Evolutionary conservation across 2,888 invertebrate genomes (phyloP).

Genomic region (Agonopterix heracliana): DNA sequence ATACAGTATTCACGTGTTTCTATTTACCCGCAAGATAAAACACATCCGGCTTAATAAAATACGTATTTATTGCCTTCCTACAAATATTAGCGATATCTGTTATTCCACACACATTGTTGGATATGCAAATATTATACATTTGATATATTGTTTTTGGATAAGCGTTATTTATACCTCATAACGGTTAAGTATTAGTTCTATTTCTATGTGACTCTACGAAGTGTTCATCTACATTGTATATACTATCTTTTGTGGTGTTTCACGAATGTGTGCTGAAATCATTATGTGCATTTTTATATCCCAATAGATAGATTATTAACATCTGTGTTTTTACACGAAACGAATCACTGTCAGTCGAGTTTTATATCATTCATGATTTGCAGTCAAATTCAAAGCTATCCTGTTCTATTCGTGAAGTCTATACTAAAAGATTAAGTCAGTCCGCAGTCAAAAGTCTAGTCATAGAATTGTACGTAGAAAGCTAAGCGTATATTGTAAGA

Average conservation of each 20-base stretch:
- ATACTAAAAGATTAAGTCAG: too few species aligned
- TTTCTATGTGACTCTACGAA: constrained; percentile 25
- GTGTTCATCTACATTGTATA: constrained; percentile 27
- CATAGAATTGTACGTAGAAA: constrained; percentile 49
- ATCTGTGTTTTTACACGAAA: constrained; percentile 33
- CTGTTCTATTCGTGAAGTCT: not conserved
- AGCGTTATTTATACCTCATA: constrained; percentile 4
- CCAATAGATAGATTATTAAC: constrained; percentile 16
- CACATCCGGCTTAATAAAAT: too few species aligned
- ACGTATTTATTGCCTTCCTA: too few species aligned
- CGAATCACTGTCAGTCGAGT: constrained; percentile 9
- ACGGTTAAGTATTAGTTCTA: constrained; percentile 19
- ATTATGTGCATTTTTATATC: constrained; percentile 30
- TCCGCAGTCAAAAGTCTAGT: constrained; percentile 10
- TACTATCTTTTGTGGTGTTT: constrained; percentile 31
- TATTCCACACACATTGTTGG: too few species aligned
- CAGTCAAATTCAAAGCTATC: not conserved
- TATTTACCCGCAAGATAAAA: too few species aligned
- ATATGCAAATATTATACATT: too few species aligned
- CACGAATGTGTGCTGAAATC: constrained; percentile 29
- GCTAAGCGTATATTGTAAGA: constrained; percentile 62
- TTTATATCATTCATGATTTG: not conserved
- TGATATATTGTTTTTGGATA: not conserved
- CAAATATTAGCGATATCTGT: too few species aligned
- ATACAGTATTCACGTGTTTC: too few species aligned